Evolutionary conservation across 2,888 invertebrate genomes (phyloP).

Genomic region (Anaspis maculata): DNA sequence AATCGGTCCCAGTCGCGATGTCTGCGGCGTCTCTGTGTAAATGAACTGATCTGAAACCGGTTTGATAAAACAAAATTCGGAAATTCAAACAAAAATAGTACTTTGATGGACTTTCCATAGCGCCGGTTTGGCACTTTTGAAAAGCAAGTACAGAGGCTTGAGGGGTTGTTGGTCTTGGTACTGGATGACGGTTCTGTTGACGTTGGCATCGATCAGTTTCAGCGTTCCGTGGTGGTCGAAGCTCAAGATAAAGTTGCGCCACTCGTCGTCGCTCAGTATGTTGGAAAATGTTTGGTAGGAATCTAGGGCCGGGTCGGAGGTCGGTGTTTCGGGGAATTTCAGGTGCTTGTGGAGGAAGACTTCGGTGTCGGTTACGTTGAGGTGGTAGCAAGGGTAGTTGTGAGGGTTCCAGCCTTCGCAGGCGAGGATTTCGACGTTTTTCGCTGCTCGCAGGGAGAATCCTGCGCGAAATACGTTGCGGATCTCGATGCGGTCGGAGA

Average conservation of each 20-base stretch:
- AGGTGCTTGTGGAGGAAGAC: conserved; percentile 24
- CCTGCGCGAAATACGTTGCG: conserved; percentile 24
- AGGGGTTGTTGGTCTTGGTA: conserved; percentile 23
- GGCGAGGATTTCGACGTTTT: conserved; percentile 29
- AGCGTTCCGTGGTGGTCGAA: conserved; percentile 24
- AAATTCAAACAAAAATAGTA: no score
- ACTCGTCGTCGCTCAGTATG: conserved; percentile 31
- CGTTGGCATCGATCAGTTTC: conserved; percentile 25
- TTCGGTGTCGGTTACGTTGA: conserved; percentile 26
- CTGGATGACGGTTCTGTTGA: conserved; percentile 27
- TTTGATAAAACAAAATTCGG: conserved; percentile 4
- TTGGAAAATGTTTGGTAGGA: conserved; percentile 24
- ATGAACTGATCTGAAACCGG: conserved; percentile 35
- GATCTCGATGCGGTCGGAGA: conserved; percentile 25
- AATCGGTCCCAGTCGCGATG: conserved; percentile 31
- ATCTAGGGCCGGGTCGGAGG: conserved; percentile 21
- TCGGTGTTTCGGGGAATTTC: conserved; percentile 21
- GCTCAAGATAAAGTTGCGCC: conserved; percentile 31
- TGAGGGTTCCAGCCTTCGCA: conserved; percentile 34
- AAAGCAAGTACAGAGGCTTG: conserved; percentile 28
- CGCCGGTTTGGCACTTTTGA: conserved; percentile 27
- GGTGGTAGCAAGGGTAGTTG: conserved; percentile 32
- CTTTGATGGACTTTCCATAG: conserved; percentile 38
- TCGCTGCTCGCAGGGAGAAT: conserved; percentile 30
- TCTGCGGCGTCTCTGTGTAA: conserved; percentile 29